phyloP scores from a whole-genome alignment of 1,140 invertebrate genomes.

The Halyomorpha halys region DNA sequence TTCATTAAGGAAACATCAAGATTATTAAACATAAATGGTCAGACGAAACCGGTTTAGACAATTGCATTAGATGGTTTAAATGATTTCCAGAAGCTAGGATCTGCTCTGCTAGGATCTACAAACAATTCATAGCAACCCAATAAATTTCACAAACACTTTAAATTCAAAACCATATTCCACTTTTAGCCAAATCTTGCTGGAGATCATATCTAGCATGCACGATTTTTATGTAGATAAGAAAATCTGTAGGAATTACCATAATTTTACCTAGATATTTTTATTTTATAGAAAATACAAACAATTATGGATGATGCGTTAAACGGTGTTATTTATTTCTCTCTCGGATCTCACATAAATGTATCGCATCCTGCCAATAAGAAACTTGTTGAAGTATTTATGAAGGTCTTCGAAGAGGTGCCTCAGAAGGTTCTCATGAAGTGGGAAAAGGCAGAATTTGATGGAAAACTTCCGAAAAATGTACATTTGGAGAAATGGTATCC shows the following conservation, averaged over 20 bases:
- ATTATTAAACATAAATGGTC: no score
- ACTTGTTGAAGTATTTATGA: conserved; percentile 41
- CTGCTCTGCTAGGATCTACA: no score
- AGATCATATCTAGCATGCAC: not conserved
- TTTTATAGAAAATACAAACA: conserved; percentile 43
- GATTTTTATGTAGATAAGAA: not conserved
- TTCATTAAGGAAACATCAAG: no score
- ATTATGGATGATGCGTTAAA: conserved; percentile 44
- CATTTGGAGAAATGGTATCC: conserved; percentile 54
- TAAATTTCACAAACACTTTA: no score
- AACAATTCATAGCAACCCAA: no score
- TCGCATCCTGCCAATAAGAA: conserved; percentile 44
- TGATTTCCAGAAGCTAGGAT: no score
- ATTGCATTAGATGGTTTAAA: no score
- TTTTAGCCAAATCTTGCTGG: no score
- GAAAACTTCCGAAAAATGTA: conserved; percentile 46
- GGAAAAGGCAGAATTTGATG: conserved; percentile 43
- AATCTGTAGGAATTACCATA: no score
- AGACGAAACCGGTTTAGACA: no score
- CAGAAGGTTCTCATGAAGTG: conserved; percentile 57
- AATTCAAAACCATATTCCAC: no score
- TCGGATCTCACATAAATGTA: conserved; percentile 55
- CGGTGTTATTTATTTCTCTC: conserved; percentile 53
- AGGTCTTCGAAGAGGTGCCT: conserved; percentile 44
- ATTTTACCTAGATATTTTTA: not conserved